Evolutionary conservation across 2,797 vertebrate species (phyloP).

Genomic region (Saguinus oedipus): DNA sequence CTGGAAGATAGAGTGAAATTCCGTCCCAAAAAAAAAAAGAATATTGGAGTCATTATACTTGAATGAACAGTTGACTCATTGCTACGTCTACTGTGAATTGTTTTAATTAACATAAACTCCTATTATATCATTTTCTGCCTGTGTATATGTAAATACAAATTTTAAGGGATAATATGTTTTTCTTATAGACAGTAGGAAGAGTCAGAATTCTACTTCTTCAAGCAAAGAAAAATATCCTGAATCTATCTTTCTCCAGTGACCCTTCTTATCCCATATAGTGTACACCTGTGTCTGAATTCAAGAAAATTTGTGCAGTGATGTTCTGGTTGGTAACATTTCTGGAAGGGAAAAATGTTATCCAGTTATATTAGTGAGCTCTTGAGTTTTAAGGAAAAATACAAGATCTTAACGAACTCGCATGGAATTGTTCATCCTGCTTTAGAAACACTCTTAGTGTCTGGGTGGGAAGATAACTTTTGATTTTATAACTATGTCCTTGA

Average conservation of each 20-base stretch:
- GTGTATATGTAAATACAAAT: neutral
- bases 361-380: neutral
- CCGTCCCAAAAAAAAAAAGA: neutral
- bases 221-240: conserved; percentile 91
- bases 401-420: neutral
- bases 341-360: neutral
- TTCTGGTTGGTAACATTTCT: neutral
- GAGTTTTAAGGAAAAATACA: neutral
- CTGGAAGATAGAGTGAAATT: too few relatives aligned
- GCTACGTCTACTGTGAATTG: neutral
- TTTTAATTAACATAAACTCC: neutral
- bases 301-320: neutral
- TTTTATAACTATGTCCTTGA: conserved; percentile 1
- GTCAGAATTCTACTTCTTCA: conserved; percentile 94
- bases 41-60: neutral
- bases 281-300: neutral
- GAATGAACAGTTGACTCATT: neutral
- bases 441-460: neutral
- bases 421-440: neutral
- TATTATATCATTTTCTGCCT: neutral
- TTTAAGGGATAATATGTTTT: conserved; percentile 46
- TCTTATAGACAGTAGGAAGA: conserved; percentile 90
- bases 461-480: neutral
- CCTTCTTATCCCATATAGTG: neutral
- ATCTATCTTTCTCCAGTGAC: fast-evolving